Evolutionary conservation across 2,888 invertebrate genomes (phyloP).

Genomic region (Arrhopalites spinosus): DNA sequence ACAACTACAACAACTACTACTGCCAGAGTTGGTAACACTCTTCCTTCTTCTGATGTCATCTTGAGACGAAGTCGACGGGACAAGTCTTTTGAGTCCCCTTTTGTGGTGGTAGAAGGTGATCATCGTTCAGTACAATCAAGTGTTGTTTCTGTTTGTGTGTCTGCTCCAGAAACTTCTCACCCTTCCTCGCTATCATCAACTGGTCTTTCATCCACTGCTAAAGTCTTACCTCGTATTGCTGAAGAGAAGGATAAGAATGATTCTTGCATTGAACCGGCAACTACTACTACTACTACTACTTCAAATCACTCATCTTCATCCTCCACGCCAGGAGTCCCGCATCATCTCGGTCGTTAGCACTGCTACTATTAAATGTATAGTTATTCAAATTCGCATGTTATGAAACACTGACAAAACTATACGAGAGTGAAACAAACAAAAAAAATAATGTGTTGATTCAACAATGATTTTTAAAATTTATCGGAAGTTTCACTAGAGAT

Average conservation of each 20-base stretch:
- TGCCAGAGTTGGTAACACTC: neutral
- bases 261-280: conserved; percentile 16
- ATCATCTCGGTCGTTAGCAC: conserved; percentile 1
- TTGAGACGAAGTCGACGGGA: conserved; percentile 50
- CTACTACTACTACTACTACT: neutral
- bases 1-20: neutral
- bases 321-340: no score
- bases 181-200: neutral
- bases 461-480: neutral
- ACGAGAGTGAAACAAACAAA: neutral
- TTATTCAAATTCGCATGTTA: neutral
- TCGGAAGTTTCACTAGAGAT: neutral
- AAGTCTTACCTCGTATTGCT: conserved; percentile 74
- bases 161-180: conserved; percentile 41
- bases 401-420: neutral
- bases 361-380: neutral
- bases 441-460: neutral
- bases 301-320: conserved; percentile 3
- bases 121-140: conserved; percentile 19
- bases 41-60: conserved; percentile 39
- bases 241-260: conserved; percentile 72
- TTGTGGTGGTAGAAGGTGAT: neutral
- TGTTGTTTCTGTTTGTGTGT: conserved; percentile 20
- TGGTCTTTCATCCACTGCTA: conserved; percentile 51
- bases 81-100: conserved; percentile 22